A percentile compares a stretch with the other conserved stretches of the same genome.
Conservation (phyloP, 1,140 invertebrate genomes). For the Chironomus striatipennis region DNA sequence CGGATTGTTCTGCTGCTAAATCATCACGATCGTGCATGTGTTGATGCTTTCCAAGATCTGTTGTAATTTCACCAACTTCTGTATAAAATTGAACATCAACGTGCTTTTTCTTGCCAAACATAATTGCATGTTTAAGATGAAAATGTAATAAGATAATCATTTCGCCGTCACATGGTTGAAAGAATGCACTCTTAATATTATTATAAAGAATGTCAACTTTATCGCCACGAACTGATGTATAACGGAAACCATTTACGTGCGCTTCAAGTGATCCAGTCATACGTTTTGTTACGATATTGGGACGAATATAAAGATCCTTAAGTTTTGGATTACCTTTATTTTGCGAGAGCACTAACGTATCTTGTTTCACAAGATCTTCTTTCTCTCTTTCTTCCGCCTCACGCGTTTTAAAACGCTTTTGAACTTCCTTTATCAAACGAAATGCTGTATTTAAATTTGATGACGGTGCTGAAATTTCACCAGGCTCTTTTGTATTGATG, state of each 20-base stretch:
- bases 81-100: conserved; percentile 99
- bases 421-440: conserved; percentile 96
- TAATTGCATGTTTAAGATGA: conserved; percentile 95
- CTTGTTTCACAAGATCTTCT: conserved; percentile 97
- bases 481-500: conserved; percentile 95
- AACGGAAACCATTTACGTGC: conserved; percentile 95
- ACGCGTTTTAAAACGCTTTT: conserved; percentile 96
- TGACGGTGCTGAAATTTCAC: conserved; percentile 90
- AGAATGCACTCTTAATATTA: conserved; percentile 99
- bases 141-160: conserved; percentile 99
- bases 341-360: conserved; percentile 88
- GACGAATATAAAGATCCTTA: conserved; percentile 97
- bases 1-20: conserved; percentile 95
- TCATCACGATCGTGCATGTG: conserved; percentile 99
- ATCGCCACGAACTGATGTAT: conserved; percentile 95
- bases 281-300: conserved; percentile 96
- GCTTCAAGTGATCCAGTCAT: conserved; percentile 94
- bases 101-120: conserved; percentile 99
- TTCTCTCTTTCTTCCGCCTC: conserved; percentile 98
- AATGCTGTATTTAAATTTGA: conserved; percentile 95
- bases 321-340: conserved; percentile 98
- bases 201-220: conserved; percentile 99
- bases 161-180: conserved; percentile 98
- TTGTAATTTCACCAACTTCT: conserved; percentile 99
- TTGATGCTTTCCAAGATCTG: conserved; percentile 98